Evolutionary conservation across 2,888 invertebrate genomes (phyloP).

Genomic region (Stegana nigrithorax): DNA sequence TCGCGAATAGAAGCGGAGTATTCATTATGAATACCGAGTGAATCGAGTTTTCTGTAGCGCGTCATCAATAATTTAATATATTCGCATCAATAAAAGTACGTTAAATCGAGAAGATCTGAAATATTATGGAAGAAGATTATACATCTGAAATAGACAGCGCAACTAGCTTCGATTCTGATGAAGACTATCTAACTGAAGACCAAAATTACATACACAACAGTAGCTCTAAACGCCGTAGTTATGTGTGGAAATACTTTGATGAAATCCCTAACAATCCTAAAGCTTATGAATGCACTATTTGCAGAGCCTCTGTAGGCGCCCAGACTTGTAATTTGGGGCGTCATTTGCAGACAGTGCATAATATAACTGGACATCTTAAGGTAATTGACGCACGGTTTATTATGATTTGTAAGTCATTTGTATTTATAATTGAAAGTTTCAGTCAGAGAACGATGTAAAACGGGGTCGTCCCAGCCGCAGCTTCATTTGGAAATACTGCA

Average conservation of each 20-base stretch:
- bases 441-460: constrained; percentile 32
- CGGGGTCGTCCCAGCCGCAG: constrained; percentile 50
- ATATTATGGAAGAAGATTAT: constrained; percentile 2
- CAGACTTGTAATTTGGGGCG: constrained; percentile 49
- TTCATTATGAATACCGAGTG: constrained; percentile 4
- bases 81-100: constrained; percentile 3
- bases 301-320: constrained; percentile 47
- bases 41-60: not conserved
- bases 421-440: not conserved
- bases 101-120: not conserved
- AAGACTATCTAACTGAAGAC: constrained; percentile 19
- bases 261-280: constrained; percentile 38
- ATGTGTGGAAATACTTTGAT: constrained; percentile 51
- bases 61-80: constrained; percentile 1
- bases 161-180: not conserved
- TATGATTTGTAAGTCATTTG: constrained; percentile 13
- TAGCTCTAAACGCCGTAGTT: constrained; percentile 38
- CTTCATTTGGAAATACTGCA: constrained; percentile 59
- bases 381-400: constrained; percentile 19
- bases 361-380: constrained; percentile 30
- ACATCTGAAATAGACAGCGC: not conserved
- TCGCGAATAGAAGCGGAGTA: no score
- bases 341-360: constrained; percentile 44
- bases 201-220: constrained; percentile 26
- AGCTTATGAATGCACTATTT: constrained; percentile 45